Evolutionary conservation across 2,797 vertebrate species (phyloP).

Genomic region (Ataeniobius toweri): DNA sequence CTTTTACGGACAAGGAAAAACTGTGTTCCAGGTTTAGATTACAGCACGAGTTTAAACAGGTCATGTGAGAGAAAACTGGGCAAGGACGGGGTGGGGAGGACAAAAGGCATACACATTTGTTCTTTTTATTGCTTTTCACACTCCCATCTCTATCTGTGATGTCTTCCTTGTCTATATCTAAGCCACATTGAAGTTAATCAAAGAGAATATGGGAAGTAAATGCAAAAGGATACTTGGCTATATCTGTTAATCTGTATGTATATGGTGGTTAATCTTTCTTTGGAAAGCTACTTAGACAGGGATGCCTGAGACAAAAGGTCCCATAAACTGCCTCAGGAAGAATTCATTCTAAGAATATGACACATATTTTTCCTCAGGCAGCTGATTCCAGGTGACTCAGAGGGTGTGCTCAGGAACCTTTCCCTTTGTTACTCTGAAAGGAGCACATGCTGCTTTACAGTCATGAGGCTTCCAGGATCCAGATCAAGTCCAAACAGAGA

Average conservation of each 20-base stretch:
- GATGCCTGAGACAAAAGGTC: constrained; percentile 62
- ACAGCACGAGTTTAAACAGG: constrained; percentile 1
- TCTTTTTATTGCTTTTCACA: constrained; percentile 39
- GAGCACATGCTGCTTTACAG: constrained; percentile 10
- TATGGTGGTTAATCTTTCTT: constrained; percentile 38
- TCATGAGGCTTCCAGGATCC: not conserved
- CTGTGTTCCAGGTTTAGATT: constrained; percentile 18
- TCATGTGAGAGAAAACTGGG: constrained; percentile 2
- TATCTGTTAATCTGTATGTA: constrained; percentile 7
- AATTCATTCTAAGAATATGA: constrained; percentile 53
- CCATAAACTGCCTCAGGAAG: constrained; percentile 57
- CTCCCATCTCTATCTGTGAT: constrained; percentile 26
- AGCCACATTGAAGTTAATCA: constrained; percentile 18
- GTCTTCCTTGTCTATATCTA: constrained; percentile 25
- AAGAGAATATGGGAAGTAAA: constrained; percentile 27
- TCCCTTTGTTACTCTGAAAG: constrained; percentile 17
- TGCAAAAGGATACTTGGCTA: constrained; percentile 19
- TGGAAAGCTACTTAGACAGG: constrained; percentile 66
- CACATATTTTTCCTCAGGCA: constrained; percentile 50
- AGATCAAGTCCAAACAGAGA: not conserved
- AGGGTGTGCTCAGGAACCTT: constrained; percentile 45
- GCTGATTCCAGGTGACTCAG: constrained; percentile 28
- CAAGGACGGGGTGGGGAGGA: too few relatives aligned
- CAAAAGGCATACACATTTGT: constrained; percentile 18
- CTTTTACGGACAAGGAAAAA: not conserved